Evolutionary conservation across 1,140 invertebrate genomes (phyloP), one percentile per base, ranked within the genome.

Genomic region (Drosophila cardini): DNA sequence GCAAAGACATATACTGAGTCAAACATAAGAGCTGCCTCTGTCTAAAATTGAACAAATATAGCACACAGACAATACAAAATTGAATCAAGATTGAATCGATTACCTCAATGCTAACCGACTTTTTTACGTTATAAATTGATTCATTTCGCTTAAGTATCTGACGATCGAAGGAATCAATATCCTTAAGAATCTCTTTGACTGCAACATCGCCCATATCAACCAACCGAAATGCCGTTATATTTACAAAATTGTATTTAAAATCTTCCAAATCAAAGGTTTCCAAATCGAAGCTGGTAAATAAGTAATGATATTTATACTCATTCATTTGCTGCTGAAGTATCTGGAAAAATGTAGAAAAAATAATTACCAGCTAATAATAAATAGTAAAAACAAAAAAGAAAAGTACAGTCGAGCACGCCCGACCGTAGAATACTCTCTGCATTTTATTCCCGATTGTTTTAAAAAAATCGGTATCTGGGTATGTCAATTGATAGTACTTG

Each of bases 291-390:
- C 96, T 97, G 16, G 97, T 98, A 85, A 98, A 98, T 93, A 98
- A 95, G 91, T 98, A 98, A 92, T 98, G 97, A 91, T 98, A 98
- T 91, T 96, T 94, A 91, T 97, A 97, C 92, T 98, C 97, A 91
- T 98, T 98, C 97, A 98, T 98, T 92, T 98, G 97, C 11, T 98
- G 92, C 91, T 98, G 97, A 36, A 98, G 93, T 86, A 98, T 97
- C 97, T 98, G 94, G 94, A 67, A 93, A 26, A 48, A 30, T 3
- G 5, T 4, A 26, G 21, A 1, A 4, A 5, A 26, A 2, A 26
- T 26, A 26, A 4, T 26, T 26, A 26, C 1, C 21, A 26, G 21
- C 21, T 4, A 26, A 26, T 5, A 26, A 26, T 3, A 4, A 26
- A 2, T 4, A 4, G 2, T 26, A 26, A 26, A 26, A 26, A 4